Evolutionary conservation across 2,113 vertebrate genomes (phyloP).

Genomic region (Ibidorhyncha struthersii): DNA sequence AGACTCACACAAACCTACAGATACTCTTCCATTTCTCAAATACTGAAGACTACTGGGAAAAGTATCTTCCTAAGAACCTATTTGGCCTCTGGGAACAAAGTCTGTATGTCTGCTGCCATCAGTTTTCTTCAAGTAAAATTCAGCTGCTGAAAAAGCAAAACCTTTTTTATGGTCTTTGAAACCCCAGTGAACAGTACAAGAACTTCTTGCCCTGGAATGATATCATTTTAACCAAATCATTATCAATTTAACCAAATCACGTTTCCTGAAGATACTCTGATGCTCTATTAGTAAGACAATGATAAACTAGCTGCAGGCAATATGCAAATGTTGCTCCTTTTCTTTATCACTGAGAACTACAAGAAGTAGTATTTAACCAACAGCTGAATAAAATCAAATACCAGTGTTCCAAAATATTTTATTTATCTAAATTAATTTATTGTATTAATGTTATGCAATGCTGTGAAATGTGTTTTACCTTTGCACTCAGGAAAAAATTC

Average conservation of each 20-base stretch:
- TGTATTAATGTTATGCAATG: neutral
- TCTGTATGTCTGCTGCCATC: neutral
- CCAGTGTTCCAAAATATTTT: neutral
- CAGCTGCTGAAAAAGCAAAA: neutral
- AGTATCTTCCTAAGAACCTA: neutral
- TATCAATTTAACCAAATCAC: no score
- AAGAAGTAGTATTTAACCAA: neutral
- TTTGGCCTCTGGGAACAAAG: neutral
- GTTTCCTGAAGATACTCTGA: neutral
- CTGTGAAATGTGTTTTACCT: conserved; percentile 4
- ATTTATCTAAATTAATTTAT: neutral
- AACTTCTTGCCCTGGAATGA: neutral
- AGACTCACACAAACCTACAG: neutral
- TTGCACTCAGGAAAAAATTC: neutral
- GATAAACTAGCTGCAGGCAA: neutral
- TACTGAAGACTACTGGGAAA: neutral
- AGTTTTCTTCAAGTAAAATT: conserved; percentile 1
- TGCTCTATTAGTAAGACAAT: neutral
- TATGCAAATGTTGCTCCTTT: neutral
- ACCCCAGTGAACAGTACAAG: neutral
- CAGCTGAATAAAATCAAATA: neutral
- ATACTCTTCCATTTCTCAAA: neutral
- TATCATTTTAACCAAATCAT: neutral
- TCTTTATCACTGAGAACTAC: neutral
- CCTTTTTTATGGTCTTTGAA: neutral